phyloP scores from a whole-genome alignment of 1,140 invertebrate species.

The Lasioglossum baleicum region DNA sequence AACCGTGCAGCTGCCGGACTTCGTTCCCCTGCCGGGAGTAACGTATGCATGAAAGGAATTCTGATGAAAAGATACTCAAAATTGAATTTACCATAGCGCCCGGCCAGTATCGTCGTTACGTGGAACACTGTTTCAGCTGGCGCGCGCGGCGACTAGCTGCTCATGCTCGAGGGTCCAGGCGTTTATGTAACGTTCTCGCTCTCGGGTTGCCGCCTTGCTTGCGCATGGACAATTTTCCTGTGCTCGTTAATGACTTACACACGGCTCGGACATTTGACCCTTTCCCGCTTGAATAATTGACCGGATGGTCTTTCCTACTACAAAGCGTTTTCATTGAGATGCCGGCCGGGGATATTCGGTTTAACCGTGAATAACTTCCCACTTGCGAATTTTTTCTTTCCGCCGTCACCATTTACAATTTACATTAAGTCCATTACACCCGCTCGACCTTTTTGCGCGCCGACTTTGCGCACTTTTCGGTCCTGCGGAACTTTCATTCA shows the following conservation, averaged over 20 bases:
- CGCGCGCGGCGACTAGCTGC: no score
- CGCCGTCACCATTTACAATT: no score
- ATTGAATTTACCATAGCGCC: constrained; percentile 53
- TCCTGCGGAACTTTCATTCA: no score
- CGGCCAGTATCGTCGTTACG: constrained; percentile 36
- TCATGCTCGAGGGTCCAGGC: constrained; percentile 30
- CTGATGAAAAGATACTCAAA: constrained; percentile 54
- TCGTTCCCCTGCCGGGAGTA: neutral
- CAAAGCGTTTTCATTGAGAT: neutral
- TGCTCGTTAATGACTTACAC: constrained; percentile 1
- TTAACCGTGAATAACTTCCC: neutral
- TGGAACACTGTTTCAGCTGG: constrained; percentile 46
- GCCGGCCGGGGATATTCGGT: neutral
- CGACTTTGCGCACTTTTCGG: no score
- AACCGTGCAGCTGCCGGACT: neutral
- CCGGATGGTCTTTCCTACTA: neutral
- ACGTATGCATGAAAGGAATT: constrained; percentile 46
- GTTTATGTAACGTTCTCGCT: constrained; percentile 48
- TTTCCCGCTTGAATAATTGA: constrained; percentile 47
- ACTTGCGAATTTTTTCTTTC: no score
- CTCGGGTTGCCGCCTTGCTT: neutral
- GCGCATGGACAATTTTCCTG: constrained; percentile 33
- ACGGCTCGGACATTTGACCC: neutral
- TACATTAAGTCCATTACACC: no score
- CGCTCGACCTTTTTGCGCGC: no score